Conservation (phyloP, 1,140 invertebrate species). For the Colletes latitarsis region DNA sequence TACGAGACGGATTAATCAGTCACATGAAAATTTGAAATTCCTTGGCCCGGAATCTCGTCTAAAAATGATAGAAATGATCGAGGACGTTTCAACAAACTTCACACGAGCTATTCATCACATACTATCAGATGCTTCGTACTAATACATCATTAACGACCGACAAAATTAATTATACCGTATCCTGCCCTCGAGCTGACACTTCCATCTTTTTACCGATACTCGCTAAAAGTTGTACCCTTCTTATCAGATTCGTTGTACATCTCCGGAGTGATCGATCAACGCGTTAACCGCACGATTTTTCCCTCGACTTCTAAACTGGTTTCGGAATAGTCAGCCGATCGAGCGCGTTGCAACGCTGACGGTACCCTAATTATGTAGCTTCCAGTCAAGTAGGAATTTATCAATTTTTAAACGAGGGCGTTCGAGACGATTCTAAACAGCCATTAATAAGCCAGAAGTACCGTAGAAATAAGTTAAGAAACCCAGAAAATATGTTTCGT, state of each 20-base stretch:
- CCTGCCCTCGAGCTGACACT: not conserved
- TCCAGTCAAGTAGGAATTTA: no score
- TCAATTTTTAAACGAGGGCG: no score
- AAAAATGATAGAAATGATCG: slow-evolving; percentile 11
- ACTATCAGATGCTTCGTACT: slow-evolving; percentile 29
- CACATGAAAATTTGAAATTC: no score
- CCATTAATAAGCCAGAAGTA: no score
- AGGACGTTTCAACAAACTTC: not conserved
- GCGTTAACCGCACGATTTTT: not conserved
- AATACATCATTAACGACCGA: slow-evolving; percentile 36
- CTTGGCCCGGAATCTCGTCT: not conserved
- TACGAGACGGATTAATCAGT: no score
- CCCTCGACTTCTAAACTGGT: slow-evolving; percentile 26
- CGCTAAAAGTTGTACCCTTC: not conserved
- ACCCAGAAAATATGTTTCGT: no score
- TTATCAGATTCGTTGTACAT: slow-evolving; percentile 40
- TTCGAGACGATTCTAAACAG: no score
- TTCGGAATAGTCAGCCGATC: slow-evolving; percentile 13
- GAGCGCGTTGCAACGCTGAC: not conserved
- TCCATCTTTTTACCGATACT: not conserved
- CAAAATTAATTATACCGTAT: slow-evolving; percentile 31
- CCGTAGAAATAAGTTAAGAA: no score
- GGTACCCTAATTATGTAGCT: slow-evolving; percentile 4
- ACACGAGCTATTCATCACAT: slow-evolving; percentile 19
- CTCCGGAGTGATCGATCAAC: slow-evolving; percentile 39